Evolutionary conservation across 1,140 invertebrate genomes (phyloP).

Genomic region (Charaxes varanes): DNA sequence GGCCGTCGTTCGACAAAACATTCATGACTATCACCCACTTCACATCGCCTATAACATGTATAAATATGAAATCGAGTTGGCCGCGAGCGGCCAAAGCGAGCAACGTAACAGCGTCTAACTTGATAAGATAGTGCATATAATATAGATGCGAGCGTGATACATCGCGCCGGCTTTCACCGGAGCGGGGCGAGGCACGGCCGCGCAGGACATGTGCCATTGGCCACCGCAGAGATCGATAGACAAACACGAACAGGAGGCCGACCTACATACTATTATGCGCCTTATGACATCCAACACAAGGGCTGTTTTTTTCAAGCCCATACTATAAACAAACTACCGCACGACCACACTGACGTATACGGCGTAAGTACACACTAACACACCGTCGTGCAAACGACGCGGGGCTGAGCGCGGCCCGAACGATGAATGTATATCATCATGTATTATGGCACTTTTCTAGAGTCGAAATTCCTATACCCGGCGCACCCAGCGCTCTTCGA

Average conservation of each 20-base stretch:
- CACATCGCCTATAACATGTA: conserved; percentile 24
- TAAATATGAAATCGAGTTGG: conserved; percentile 46
- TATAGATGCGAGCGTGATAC: conserved; percentile 42
- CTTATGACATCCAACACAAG: conserved; percentile 27
- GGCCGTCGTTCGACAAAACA: conserved; percentile 46
- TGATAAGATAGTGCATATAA: conserved; percentile 52
- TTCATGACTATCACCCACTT: conserved; percentile 45
- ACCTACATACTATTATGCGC: conserved; percentile 45
- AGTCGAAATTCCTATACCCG: conserved; percentile 67
- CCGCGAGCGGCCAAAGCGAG: conserved; percentile 29
- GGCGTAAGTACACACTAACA: conserved; percentile 52
- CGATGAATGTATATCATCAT: conserved; percentile 62
- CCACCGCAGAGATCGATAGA: conserved; percentile 71
- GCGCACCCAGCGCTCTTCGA: conserved; percentile 58
- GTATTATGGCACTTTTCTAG: conserved; percentile 70
- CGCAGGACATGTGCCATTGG: conserved; percentile 71
- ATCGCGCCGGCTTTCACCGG: conserved; percentile 64
- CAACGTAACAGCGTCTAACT: conserved; percentile 34
- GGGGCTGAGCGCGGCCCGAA: conserved; percentile 45
- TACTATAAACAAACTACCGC: conserved; percentile 68
- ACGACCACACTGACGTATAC: conserved; percentile 55
- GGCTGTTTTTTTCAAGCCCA: conserved; percentile 23
- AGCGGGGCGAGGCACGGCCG: conserved; percentile 56
- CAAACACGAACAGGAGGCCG: conserved; percentile 64
- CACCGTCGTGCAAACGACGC: conserved; percentile 55